Conservation (phyloP, 1,140 invertebrate species). For the Colletes gigas region DNA sequence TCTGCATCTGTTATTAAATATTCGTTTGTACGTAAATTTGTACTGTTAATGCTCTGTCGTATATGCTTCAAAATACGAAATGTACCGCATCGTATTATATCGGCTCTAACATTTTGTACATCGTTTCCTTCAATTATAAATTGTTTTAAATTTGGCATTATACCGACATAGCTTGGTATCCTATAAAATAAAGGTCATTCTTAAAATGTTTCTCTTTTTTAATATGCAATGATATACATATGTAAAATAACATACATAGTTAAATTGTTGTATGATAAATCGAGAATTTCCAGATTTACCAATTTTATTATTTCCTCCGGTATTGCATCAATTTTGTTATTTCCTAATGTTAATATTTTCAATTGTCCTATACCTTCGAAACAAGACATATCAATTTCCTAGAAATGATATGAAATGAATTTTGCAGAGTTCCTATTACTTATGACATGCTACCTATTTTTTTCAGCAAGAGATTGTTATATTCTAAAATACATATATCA, state of each 20-base stretch:
- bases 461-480: not conserved
- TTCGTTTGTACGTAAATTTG: slow-evolving; percentile 74
- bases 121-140: slow-evolving; percentile 93
- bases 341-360: slow-evolving; percentile 88
- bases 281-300: slow-evolving; percentile 88
- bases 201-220: not conserved
- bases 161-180: slow-evolving; percentile 88
- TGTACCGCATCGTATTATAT: slow-evolving; percentile 91
- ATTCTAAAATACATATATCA: slow-evolving; percentile 8
- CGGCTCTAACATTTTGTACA: slow-evolving; percentile 87
- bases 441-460: too few relatives aligned
- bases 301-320: slow-evolving; percentile 90
- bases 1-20: slow-evolving; percentile 49
- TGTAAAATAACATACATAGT: slow-evolving; percentile 82
- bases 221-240: not conserved
- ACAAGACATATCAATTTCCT: slow-evolving; percentile 85
- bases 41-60: slow-evolving; percentile 83
- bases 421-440: slow-evolving; percentile 15
- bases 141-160: slow-evolving; percentile 90
- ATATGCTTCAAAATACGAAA: slow-evolving; percentile 90
- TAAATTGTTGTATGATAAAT: slow-evolving; percentile 91
- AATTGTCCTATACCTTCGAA: slow-evolving; percentile 86
- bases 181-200: slow-evolving; percentile 77
- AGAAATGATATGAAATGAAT: slow-evolving; percentile 52
- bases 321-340: slow-evolving; percentile 87